Evolutionary conservation across 2,113 vertebrate species (phyloP), one percentile per base, ranked within the genome.

Genomic region (Alces alces): DNA sequence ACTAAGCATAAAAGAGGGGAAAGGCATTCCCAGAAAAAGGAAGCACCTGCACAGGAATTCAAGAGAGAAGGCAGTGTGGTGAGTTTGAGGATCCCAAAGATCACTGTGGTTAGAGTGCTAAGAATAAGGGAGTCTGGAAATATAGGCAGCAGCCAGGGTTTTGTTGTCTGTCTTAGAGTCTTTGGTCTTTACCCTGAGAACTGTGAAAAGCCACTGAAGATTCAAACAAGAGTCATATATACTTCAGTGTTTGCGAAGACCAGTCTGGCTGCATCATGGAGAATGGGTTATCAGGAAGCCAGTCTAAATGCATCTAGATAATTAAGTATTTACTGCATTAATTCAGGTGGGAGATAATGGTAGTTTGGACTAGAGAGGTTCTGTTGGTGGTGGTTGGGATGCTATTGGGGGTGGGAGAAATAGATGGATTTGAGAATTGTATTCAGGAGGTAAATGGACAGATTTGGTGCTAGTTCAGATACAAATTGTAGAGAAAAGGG

Each of bases 251-350:
- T 97, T 58, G n/a, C 70, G 82, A 83, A 92, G 25, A 83, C 16
- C 30, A 39, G 2, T 83, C 33, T 92, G 78, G 60, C 21, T 92
- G 25, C 27, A 45, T 82, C 14, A 60, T 83, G 13, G 55, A 70
- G 39, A 93, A 55, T 89, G 27, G 17, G 50, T 89, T 84, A 95
- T 17, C 61, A 95, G 33, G 66, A 16, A 93, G 36, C 28, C 54
- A 86, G 17, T 89, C 33, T 92, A 39, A 96, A 89, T 76, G 28
- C 39, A 57, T 83, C 90, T 83, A 73, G 54, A 78, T 36, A 66
- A 89, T 89, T 91, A 93, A 93, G 43, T 78, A 91, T 97, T 90
- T 93, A 93, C 92, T 87, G 64, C 30, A 60, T 92, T 95, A 89
- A 89, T 86, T 89, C 55, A 33, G 1, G 23, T 45, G 84, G 79